Percentiles rank a stretch among this genome's conserved stretches.
Evolutionary conservation across 2,797 vertebrate genomes (phyloP).

Genomic region (Peromyscus eremicus): DNA sequence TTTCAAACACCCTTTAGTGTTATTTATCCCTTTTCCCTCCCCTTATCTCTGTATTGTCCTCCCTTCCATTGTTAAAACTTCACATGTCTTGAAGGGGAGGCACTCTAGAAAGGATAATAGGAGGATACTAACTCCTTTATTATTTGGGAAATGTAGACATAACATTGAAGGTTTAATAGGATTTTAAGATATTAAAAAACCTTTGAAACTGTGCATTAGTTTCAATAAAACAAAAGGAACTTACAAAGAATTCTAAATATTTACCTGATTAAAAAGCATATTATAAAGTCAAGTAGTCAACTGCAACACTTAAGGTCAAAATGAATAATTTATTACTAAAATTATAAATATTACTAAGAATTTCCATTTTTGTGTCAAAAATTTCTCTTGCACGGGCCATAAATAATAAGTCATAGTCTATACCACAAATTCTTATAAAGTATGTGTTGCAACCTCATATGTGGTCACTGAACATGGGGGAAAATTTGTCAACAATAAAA

Average conservation of each 20-base stretch:
- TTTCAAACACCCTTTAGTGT: not conserved
- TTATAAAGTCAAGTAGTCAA: not conserved
- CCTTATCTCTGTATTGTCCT: not conserved
- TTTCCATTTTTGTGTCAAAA: not conserved
- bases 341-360: not conserved
- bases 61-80: not conserved
- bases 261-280: not conserved
- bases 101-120: not conserved
- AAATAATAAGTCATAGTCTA: not conserved
- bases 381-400: not conserved
- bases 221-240: not conserved
- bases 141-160: not conserved
- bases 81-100: not conserved
- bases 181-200: not conserved
- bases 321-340: conserved; percentile 7
- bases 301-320: not conserved
- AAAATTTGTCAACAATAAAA: not conserved
- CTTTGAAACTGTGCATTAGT: not conserved
- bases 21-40: not conserved
- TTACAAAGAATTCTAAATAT: conserved; percentile 5
- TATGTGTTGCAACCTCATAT: not conserved
- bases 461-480: not conserved
- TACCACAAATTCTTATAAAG: not conserved
- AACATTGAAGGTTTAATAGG: not conserved
- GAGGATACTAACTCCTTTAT: not conserved